Base-by-base conservation (phyloP, 92 coral and sea anemone species). In the Meandrina meandrites region DNA sequence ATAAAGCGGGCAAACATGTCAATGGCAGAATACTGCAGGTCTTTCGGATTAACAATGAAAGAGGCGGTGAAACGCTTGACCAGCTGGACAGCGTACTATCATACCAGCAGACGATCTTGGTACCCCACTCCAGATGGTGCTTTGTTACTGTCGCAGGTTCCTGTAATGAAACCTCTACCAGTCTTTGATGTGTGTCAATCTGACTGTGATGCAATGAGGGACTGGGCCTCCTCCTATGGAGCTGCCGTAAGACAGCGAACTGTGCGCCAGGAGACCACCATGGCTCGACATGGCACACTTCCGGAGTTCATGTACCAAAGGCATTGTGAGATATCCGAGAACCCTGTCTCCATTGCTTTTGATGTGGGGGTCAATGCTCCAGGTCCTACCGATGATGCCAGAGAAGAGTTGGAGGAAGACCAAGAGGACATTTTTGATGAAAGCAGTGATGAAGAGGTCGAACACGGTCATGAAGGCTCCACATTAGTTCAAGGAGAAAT, bases 11-110 rank as follows among this genome's bases (percentile, higher is more conserved):
- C 84, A 40, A 91, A 91, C 86, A 32, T 87, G 80, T 88, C 89
- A 42, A 60, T 42, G 93, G 76, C 71, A 45, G 91, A 91, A 74
- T 87, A 91, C 83, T 62, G 78, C 47, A 83, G 83, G 36, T 88
- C 89, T 18, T 93, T 93, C 40, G 96, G 94, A 17, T 0, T 34
- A 42, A 40, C 91, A 16, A 93, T 91, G 90, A 93, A 91, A 86
- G 92, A 91, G 86, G n/a, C 90, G 1, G 81, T 91, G 18, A 91
- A 93, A 88, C 76, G 81, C 18, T 86, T 91, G 77, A 88, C 91
- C 24, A 18, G 34, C 16, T 93, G 90, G 90, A 80, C 89, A 53
- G 82, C 90, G n/a, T 81, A 90, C 86, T 87, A 88, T 72, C 93
- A 90, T 45, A 93, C 93, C 18, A 54, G 60, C 60, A 54, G 60